These are phyloP conservation scores for Hyaena hyaena DNA, from an alignment of 2,113 vertebrate species.

Conservation along the genomic window DNA sequence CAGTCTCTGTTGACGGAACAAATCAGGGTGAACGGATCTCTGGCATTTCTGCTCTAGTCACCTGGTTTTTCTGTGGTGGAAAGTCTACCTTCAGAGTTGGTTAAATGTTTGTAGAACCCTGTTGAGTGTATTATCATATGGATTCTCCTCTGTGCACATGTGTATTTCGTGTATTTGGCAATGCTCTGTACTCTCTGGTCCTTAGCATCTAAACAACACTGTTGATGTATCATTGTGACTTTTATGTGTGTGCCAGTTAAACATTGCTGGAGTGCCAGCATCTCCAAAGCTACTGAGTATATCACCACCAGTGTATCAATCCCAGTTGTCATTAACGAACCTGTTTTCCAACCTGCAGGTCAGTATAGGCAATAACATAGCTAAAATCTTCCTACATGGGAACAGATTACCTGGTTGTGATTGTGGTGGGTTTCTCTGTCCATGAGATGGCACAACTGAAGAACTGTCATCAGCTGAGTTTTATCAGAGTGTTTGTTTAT, in stretches of 20 bases:
- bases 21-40: background rate
- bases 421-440: background rate
- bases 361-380: no score
- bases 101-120: background rate
- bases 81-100: background rate
- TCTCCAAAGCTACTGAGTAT: background rate
- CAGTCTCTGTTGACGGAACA: background rate
- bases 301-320: accelerated
- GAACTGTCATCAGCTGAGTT: background rate
- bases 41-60: background rate
- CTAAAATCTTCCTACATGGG: background rate
- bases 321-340: background rate
- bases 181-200: background rate
- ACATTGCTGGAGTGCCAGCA: background rate
- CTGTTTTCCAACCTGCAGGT: background rate
- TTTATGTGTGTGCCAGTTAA: background rate
- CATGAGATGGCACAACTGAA: background rate
- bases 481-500: background rate
- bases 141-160: background rate
- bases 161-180: background rate
- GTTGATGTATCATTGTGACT: background rate
- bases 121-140: background rate
- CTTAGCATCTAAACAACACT: background rate
- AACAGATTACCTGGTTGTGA: background rate
- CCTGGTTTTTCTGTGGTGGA: background rate